Conservation (phyloP, 2,888 invertebrate genomes). For the Nemotelus nigrinus region DNA sequence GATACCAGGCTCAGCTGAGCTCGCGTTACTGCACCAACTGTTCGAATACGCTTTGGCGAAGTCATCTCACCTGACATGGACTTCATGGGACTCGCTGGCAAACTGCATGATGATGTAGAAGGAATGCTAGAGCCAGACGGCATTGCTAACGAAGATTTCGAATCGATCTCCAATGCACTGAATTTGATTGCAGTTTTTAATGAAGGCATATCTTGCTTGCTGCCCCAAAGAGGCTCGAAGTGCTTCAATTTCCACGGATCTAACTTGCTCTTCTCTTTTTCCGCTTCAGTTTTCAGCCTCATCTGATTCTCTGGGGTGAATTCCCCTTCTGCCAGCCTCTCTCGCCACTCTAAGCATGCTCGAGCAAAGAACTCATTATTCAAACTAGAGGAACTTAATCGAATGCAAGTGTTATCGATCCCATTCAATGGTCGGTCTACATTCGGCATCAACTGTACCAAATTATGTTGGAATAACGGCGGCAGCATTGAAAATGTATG, state of each 20-base stretch:
- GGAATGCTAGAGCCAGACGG: background rate
- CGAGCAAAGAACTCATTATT: slow-evolving; percentile 98
- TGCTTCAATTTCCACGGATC: slow-evolving; percentile 98
- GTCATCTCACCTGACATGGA: background rate
- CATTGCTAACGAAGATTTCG: background rate
- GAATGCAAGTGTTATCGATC: slow-evolving; percentile 64
- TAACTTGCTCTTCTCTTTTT: slow-evolving; percentile 89
- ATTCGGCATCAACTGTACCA: slow-evolving; percentile 89
- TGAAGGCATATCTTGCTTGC: slow-evolving; percentile 66
- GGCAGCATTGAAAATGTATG: slow-evolving; percentile 91
- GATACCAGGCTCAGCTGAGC: slow-evolving; percentile 40
- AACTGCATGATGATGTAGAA: slow-evolving; percentile 6
- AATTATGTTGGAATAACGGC: slow-evolving; percentile 89
- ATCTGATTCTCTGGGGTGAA: slow-evolving; percentile 96
- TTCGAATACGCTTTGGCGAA: slow-evolving; percentile 35
- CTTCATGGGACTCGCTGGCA: slow-evolving; percentile 2
- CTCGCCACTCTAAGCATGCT: slow-evolving; percentile 94
- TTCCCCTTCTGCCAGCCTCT: slow-evolving; percentile 91
- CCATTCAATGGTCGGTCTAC: slow-evolving; percentile 77
- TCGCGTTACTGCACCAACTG: slow-evolving; percentile 38
- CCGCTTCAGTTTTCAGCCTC: slow-evolving; percentile 90
- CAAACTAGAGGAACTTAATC: slow-evolving; percentile 82
- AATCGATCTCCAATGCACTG: background rate
- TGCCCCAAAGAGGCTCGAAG: slow-evolving; percentile 96
- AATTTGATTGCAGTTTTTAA: slow-evolving; percentile 23